Evolutionary conservation across 2,797 vertebrate species (phyloP), one percentile per base, ranked within the genome.

Genomic region (Oophaga sylvatica): DNA sequence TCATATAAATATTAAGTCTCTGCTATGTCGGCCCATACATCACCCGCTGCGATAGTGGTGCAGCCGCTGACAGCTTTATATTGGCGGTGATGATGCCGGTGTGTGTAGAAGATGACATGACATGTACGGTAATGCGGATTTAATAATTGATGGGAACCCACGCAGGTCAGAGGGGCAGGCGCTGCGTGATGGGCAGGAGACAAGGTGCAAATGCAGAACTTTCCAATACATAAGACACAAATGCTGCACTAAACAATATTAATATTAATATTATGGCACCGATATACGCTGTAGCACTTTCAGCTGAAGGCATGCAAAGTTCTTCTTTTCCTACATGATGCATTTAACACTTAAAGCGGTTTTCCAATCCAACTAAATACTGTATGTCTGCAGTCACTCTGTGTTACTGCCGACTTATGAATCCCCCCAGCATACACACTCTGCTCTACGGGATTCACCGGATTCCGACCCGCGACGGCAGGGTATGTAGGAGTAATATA

Each of bases 1-100:
- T 81, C 13, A 81, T 88, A 85, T 85, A 81, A 87, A 81, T 85
- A 81, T 73, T 80, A 75, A 56, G 76, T 19, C 65, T 87, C 20
- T 56, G 45, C 19, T 76, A 45, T 81, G 87, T 85, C 87, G 13
- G 20, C 17, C 26, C 41, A 20, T 67, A 82, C 71, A 67, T 87
- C 86, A 87, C 63, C 20, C 80, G 26, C 86, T 26, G 9, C 78
- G 76, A 20, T 68, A 62, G 67, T 68, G 77, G 63, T n/a, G 17
- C 3, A 68, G 57, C 67, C 62, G 56, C 65, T 85, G 87, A 85
- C 35, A 68, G 83, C 7, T 84, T 84, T 31, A 88, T 86, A 81
- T 48, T 60, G 68, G 19, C 45, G 41, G 31, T 31, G 48, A 57
- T 67, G 75, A 82, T 67, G 77, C 22, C 26, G 80, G 59, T 1